Evolutionary conservation across 2,113 vertebrate species (phyloP), one percentile per base, ranked within the genome.

Genomic region (Siniperca chuatsi): DNA sequence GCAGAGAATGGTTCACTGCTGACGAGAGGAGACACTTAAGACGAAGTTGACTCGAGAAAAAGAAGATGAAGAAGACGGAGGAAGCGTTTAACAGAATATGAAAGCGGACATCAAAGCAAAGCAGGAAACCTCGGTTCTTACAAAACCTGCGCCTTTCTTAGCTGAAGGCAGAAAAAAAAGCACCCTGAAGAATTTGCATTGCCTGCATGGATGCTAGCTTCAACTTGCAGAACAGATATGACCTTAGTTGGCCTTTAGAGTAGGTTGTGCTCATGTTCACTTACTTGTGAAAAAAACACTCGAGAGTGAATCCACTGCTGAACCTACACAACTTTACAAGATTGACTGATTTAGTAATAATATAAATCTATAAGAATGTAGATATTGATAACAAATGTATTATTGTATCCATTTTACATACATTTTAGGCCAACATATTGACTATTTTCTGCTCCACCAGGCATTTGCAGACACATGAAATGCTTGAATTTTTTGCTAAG

Each of bases 51-150:
- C 75, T 80, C 44, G 40, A 78, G 71, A 89, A 71, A 71, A 62
- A 67, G 52, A 81, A 74, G 58, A 79, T 75, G 79, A 87, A 78
- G 77, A 77, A 40, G 42, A 75, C 76, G 18, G 70, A 82, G 87
- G 83, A 92, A 83, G 78, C 10, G n/a, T 61, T 87, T 73, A 46
- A 80, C 52, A 72, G 67, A 88, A 88, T 71, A 57, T 13, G 37
- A 82, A 90, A 89, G 74, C 42, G 0, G 33, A 57, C 75, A 82
- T 90, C 87, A 90, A 92, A 90, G 83, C 77, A 50, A 76, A 79
- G 79, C 89, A 84, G 90, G 88, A 93, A 91, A 81, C 57, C 21
- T 64, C 57, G 44, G 54, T 84, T 80, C 60, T 79, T 69, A 70
- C 46, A 61, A 86, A 82, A 88, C 16, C 23, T 62, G 62, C 13